A percentile compares a stretch with the other conserved stretches of the same genome.
These are phyloP conservation scores for Erebia epiphron DNA, from an alignment of 2,888 invertebrate species.

Conservation along the genomic window DNA sequence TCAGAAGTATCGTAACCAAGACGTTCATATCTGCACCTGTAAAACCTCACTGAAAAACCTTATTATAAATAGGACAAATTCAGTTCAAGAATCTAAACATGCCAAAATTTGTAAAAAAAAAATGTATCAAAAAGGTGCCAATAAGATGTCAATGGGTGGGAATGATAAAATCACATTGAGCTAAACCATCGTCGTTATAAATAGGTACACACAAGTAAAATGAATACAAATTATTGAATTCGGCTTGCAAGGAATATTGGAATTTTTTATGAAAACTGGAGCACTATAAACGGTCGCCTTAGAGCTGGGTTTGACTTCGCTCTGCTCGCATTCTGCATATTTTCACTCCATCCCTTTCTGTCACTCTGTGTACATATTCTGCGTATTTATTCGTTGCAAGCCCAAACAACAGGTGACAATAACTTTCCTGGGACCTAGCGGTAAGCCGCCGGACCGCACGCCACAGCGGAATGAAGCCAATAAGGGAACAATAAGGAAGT, in stretches of 20 bases:
- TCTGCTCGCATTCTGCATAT: too few species aligned
- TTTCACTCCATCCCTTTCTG: not conserved
- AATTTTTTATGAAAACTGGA: not conserved
- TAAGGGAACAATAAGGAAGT: conserved; percentile 23
- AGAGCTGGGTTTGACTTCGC: not conserved
- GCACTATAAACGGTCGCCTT: not conserved
- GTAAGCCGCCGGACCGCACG: conserved; percentile 44
- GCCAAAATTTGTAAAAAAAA: conserved; percentile 41
- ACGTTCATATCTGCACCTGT: not conserved
- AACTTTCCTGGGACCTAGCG: conserved; percentile 38
- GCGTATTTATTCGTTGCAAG: conserved; percentile 18
- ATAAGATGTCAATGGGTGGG: conserved; percentile 48
- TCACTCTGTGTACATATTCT: not conserved
- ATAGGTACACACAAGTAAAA: conserved; percentile 21
- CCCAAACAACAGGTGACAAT: conserved; percentile 21
- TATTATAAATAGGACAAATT: conserved; percentile 14
- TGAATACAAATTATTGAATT: not conserved
- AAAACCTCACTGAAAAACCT: conserved; percentile 6
- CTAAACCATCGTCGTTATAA: conserved; percentile 25
- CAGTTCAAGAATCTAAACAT: conserved; percentile 37
- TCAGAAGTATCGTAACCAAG: not conserved
- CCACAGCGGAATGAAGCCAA: conserved; percentile 40
- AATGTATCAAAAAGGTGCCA: conserved; percentile 58
- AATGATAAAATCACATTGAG: conserved; percentile 48
- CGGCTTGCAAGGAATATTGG: conserved; percentile 21